Conservation (phyloP, 2,113 vertebrate genomes). For the Campylorhamphus procurvoides region DNA sequence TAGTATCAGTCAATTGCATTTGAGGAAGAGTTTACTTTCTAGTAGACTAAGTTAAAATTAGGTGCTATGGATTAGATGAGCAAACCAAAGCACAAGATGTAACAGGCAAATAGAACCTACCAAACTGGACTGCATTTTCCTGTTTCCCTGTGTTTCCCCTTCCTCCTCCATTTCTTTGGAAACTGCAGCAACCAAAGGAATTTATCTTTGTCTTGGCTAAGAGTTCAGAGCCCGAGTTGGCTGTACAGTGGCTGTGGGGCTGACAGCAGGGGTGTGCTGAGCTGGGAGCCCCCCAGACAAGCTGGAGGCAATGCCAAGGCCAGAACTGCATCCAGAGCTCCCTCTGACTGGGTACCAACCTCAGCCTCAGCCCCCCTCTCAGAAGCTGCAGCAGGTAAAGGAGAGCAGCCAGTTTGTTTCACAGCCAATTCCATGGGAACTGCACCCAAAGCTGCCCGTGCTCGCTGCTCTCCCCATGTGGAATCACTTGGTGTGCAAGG, state of each 20-base stretch:
- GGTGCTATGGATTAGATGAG: background rate
- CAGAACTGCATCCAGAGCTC: background rate
- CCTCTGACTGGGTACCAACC: background rate
- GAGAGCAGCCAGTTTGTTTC: background rate
- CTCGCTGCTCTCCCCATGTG: background rate
- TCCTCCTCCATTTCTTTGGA: background rate
- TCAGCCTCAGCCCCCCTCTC: background rate
- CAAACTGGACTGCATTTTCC: background rate
- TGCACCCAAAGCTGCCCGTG: rapidly evolving
- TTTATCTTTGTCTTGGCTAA: background rate
- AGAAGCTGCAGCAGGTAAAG: background rate
- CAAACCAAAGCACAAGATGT: rapidly evolving
- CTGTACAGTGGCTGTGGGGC: rapidly evolving
- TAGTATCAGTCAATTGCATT: background rate
- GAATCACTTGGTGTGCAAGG: background rate
- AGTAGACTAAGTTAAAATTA: background rate
- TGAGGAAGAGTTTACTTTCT: background rate
- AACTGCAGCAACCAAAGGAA: background rate
- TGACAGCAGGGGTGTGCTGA: background rate
- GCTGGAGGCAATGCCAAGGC: background rate
- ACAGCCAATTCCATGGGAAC: rapidly evolving
- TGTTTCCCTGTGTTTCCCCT: background rate
- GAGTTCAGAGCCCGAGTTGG: background rate
- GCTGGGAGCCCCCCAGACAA: background rate
- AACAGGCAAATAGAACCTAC: background rate